A percentile compares a stretch with the other conserved stretches of the same genome.
Conservation (phyloP, 2,888 invertebrate genomes). For the Diabrotica balteata region DNA sequence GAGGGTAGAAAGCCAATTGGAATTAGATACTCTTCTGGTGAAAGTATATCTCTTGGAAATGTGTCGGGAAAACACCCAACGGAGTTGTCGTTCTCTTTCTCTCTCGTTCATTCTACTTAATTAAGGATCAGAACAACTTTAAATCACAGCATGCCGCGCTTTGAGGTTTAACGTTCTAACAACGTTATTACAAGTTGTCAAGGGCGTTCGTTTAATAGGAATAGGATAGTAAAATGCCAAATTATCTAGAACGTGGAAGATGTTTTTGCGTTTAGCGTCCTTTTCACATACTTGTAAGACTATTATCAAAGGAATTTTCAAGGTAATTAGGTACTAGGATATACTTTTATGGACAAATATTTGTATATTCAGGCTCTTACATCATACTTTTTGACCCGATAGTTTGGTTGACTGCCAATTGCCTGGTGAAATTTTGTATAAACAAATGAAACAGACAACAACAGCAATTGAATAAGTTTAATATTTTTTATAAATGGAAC, state of each 20-base stretch:
- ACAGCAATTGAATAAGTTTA: too few relatives aligned
- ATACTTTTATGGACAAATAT: too few relatives aligned
- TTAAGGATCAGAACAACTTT: conserved; percentile 53
- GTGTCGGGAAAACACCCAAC: conserved; percentile 48
- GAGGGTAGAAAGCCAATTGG: conserved; percentile 47
- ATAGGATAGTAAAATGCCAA: not conserved
- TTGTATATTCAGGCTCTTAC: too few relatives aligned
- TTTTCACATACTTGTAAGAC: too few relatives aligned
- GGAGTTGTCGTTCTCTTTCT: conserved; percentile 47
- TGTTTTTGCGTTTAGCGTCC: too few relatives aligned
- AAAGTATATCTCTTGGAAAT: conserved; percentile 51
- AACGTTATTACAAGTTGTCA: conserved; percentile 46
- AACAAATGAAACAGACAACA: too few relatives aligned
- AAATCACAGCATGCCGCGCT: conserved; percentile 52
- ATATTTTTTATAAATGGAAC: too few relatives aligned
- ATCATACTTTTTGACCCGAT: too few relatives aligned
- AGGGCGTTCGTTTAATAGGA: conserved; percentile 15
- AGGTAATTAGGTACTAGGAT: too few relatives aligned
- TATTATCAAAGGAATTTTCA: conserved; percentile 3
- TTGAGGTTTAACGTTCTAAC: conserved; percentile 44
- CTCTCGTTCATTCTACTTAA: conserved; percentile 52
- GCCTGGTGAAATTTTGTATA: too few relatives aligned
- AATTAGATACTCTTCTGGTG: conserved; percentile 54
- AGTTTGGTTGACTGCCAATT: too few relatives aligned
- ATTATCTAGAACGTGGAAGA: too few relatives aligned